A percentile compares a stretch with the other conserved stretches of the same genome.
phyloP scores from a whole-genome alignment of 2,888 invertebrate species.

The Callyntrura guangdongensis region DNA sequence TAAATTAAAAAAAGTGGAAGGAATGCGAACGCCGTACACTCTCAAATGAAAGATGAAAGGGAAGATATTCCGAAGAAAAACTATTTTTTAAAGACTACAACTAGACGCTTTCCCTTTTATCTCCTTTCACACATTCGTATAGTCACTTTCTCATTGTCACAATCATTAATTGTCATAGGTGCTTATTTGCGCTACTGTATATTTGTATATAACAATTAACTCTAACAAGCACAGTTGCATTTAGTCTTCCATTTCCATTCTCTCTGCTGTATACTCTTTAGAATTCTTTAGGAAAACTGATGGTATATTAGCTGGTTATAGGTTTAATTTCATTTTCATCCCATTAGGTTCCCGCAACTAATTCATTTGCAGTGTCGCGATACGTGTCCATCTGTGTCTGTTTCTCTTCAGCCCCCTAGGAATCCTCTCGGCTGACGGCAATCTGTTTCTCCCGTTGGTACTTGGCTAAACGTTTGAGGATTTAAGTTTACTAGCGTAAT shows the following conservation, averaged over 20 bases:
- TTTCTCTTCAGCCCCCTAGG: slow-evolving; percentile 95
- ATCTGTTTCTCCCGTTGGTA: slow-evolving; percentile 96
- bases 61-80: too few species aligned
- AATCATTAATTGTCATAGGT: too few species aligned
- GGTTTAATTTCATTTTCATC: slow-evolving; percentile 86
- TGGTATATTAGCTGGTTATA: too few species aligned
- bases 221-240: neutral
- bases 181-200: too few species aligned
- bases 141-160: too few species aligned
- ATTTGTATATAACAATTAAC: neutral
- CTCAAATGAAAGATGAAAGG: too few species aligned
- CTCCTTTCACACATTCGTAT: too few species aligned
- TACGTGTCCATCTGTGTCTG: slow-evolving; percentile 96
- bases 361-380: slow-evolving; percentile 90
- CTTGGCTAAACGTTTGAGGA: slow-evolving; percentile 95
- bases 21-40: too few species aligned
- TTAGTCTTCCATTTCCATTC: neutral
- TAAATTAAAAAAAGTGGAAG: too few species aligned
- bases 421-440: slow-evolving; percentile 97
- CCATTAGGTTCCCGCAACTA: slow-evolving; percentile 93
- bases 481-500: slow-evolving; percentile 96
- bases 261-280: neutral
- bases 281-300: too few species aligned
- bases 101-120: too few species aligned
- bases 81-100: too few species aligned